Percentiles rank a stretch among this genome's conserved stretches.
These are phyloP conservation scores for Plagodis dolabraria DNA, from an alignment of 2,888 invertebrate species.

Conservation along the genomic window DNA sequence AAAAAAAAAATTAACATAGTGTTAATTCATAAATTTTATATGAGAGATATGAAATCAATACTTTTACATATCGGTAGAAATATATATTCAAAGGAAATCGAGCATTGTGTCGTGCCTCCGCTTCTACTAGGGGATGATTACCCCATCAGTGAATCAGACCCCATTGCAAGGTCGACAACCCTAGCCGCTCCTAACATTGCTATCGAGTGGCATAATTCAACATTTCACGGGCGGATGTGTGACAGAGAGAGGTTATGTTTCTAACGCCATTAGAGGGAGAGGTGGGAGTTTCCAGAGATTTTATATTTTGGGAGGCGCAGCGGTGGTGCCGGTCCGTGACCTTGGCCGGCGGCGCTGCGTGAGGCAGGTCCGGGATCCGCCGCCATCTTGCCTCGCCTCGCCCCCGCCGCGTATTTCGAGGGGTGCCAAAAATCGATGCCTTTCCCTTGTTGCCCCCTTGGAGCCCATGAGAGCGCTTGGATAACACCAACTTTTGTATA, in stretches of 20 bases:
- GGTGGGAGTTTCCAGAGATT: slow-evolving; percentile 60
- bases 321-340: slow-evolving; percentile 69
- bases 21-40: not conserved
- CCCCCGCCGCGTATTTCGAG: slow-evolving; percentile 65
- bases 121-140: slow-evolving; percentile 32
- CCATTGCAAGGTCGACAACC: slow-evolving; percentile 49
- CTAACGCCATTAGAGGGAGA: slow-evolving; percentile 54
- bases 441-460: slow-evolving; percentile 71
- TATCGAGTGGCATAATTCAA: slow-evolving; percentile 63
- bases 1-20: no score
- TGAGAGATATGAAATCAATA: not conserved
- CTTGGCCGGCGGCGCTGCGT: slow-evolving; percentile 71
- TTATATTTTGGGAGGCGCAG: slow-evolving; percentile 75
- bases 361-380: slow-evolving; percentile 76
- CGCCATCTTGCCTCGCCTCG: slow-evolving; percentile 74
- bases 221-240: slow-evolving; percentile 59
- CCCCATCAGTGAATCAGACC: slow-evolving; percentile 38
- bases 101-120: slow-evolving; percentile 19
- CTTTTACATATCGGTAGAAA: not conserved
- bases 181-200: slow-evolving; percentile 56
- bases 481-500: slow-evolving; percentile 54
- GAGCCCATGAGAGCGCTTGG: slow-evolving; percentile 64
- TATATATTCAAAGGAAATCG: slow-evolving; percentile 5
- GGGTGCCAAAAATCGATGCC: slow-evolving; percentile 82
- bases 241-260: slow-evolving; percentile 48